Conservation (phyloP, 2,113 vertebrate genomes). For the Panthera leo region DNA sequence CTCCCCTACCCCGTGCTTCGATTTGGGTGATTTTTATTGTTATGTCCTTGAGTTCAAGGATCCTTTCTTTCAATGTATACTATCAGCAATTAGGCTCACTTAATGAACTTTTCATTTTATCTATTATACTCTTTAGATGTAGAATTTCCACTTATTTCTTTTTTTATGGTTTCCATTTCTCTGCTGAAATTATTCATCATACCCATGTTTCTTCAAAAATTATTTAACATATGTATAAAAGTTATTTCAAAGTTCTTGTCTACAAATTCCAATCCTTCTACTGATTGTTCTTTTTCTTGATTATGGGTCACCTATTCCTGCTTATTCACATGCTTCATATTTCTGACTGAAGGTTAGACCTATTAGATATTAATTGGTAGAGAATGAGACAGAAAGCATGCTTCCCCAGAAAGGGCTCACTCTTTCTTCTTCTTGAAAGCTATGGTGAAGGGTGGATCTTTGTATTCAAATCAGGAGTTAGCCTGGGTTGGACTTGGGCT, state of each 20-base stretch:
- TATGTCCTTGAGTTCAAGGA: neutral
- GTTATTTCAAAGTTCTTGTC: neutral
- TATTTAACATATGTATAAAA: neutral
- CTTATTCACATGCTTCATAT: neutral
- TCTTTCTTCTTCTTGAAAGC: neutral
- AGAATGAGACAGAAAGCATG: neutral
- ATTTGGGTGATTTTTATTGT: neutral
- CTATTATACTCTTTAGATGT: neutral
- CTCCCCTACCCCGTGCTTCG: neutral
- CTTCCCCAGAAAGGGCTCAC: neutral
- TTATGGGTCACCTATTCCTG: neutral
- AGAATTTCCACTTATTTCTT: neutral
- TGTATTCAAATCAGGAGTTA: neutral
- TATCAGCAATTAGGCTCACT: neutral
- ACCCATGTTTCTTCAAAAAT: neutral
- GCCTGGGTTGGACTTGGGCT: neutral
- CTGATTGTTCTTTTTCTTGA: neutral
- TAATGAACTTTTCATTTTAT: neutral
- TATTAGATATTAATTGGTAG: neutral
- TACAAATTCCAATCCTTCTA: neutral
- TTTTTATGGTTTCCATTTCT: neutral
- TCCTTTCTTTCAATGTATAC: neutral
- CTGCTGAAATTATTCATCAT: neutral
- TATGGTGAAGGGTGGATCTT: neutral
- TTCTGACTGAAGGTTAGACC: neutral